Conservation (phyloP, 1,140 invertebrate species). For the Cephus cinctus region DNA sequence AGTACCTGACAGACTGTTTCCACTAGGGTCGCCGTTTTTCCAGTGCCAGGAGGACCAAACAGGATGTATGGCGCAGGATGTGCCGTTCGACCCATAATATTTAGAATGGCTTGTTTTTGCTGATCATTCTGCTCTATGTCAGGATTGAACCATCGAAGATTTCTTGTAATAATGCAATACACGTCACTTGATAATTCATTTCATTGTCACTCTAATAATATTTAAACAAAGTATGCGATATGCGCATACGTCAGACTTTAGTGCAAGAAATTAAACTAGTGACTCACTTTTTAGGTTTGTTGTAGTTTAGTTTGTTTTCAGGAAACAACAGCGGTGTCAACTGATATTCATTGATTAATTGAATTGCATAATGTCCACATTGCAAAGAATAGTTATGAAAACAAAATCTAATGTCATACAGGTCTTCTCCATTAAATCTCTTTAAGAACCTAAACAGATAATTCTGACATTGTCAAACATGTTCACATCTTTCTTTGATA, state of each 20-base stretch:
- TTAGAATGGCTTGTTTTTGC: constrained; percentile 65
- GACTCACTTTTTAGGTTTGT: constrained; percentile 10
- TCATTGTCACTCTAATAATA: not conserved
- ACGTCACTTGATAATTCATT: constrained; percentile 9
- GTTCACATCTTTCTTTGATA: constrained; percentile 3
- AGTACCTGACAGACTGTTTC: constrained; percentile 66
- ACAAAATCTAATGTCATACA: constrained; percentile 26
- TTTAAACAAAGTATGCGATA: not conserved
- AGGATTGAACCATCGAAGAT: constrained; percentile 66
- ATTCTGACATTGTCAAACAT: constrained; percentile 10
- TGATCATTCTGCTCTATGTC: constrained; percentile 63
- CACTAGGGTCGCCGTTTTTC: constrained; percentile 78
- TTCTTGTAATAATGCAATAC: not conserved
- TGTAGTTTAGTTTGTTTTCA: not conserved
- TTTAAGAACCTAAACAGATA: constrained; percentile 13
- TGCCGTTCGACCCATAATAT: constrained; percentile 60
- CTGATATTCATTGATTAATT: constrained; percentile 16
- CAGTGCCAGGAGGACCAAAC: constrained; percentile 80
- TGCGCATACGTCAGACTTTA: not conserved
- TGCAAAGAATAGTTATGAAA: constrained; percentile 18
- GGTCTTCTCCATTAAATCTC: not conserved
- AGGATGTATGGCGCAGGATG: constrained; percentile 72
- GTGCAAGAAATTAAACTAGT: not conserved
- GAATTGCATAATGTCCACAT: constrained; percentile 31
- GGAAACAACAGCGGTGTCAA: constrained; percentile 29